Base-by-base conservation (phyloP, 1,140 invertebrate genomes). In the Plutomurus gul region DNA sequence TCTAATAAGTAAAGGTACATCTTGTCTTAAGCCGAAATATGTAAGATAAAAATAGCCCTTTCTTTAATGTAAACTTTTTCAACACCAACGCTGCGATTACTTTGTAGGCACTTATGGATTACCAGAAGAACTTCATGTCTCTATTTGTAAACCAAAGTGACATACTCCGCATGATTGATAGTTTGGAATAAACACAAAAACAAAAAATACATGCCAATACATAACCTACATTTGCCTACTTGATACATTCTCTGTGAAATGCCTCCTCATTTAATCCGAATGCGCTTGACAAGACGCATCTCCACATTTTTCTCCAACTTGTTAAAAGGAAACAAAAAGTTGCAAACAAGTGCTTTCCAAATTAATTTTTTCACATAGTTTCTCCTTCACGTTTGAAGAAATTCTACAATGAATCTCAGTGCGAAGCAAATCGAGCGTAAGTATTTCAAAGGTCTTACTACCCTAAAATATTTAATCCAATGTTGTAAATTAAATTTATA, bases 61-160 rank as follows among this genome's bases (percentile, higher is more conserved):
- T n/a, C n/a, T n/a, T n/a, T n/a, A n/a, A n/a, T n/a, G n/a, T n/a
- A n/a, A n/a, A n/a, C n/a, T n/a, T n/a, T n/a, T n/a, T n/a, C n/a
- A n/a, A n/a, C n/a, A n/a, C n/a, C n/a, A n/a, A n/a, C n/a, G n/a
- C n/a, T n/a, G n/a, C n/a, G n/a, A n/a, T n/a, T n/a, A n/a, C n/a
- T n/a, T n/a, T n/a, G n/a, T 25, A 22, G 47, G 8, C 18, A 11
- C 25, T 22, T 51, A 22, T 51, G 20, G 47, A 22, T 25, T 16
- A 10, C 27, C 56, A n/a, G 11, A 65, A 65, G 56, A 33, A 65
- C 56, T 65, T 65, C 56, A 36, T 65, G 56, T 65, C 56, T 65
- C 56, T 33, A 30, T 16, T 65, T 65, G 56, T 65, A 65, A 65
- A 65, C 56, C 18, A 33, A 65, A 65, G 56, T 65, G 56, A 65